Conservation (phyloP, 2,113 vertebrate species). For the Vombatus ursinus region DNA sequence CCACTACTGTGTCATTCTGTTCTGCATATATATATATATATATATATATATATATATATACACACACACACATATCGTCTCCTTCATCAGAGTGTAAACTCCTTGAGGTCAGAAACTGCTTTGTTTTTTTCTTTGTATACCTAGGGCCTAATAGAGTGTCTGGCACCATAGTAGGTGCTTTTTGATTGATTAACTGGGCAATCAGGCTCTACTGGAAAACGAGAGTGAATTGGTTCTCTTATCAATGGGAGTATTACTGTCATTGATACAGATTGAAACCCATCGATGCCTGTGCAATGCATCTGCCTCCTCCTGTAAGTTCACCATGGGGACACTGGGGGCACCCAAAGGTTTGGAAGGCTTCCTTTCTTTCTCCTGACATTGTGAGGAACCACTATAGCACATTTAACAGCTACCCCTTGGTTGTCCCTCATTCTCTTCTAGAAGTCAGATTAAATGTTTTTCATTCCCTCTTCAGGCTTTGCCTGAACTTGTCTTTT, state of each 20-base stretch:
- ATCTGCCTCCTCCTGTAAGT: not conserved
- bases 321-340: not conserved
- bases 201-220: not conserved
- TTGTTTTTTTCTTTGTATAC: not conserved
- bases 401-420: not conserved
- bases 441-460: not conserved
- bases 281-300: not conserved
- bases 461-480: not conserved
- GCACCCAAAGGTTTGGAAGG: not conserved
- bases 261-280: not conserved
- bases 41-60: no score
- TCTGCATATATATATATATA: not conserved
- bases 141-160: not conserved
- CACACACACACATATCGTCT: not conserved
- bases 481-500: not conserved
- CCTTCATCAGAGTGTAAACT: not conserved
- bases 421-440: not conserved
- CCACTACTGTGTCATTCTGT: not conserved
- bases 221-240: not conserved
- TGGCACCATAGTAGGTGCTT: not conserved
- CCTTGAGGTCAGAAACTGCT: not conserved
- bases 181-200: not conserved
- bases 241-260: not conserved
- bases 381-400: not conserved
- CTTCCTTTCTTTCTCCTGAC: no score